These are phyloP conservation scores for Coelopa pilipes DNA, from an alignment of 2,888 invertebrate species.

Conservation along the genomic window DNA sequence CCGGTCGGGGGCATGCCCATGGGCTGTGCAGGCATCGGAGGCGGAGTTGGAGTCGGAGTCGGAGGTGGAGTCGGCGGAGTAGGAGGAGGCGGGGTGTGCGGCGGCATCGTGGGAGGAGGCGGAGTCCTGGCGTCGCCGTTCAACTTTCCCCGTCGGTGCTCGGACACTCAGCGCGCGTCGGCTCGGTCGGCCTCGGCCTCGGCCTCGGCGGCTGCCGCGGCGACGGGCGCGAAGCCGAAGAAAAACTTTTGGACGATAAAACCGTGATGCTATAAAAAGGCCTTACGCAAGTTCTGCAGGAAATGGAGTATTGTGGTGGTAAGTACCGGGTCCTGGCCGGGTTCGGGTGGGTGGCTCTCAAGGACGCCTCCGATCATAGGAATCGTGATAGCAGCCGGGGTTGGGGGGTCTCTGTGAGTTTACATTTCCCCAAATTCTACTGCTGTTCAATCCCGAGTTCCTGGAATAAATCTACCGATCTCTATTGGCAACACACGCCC, in stretches of 20 bases:
- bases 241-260: conserved; percentile 67
- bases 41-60: conserved; percentile 20
- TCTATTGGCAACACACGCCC: no score
- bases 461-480: no score
- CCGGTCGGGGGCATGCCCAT: conserved; percentile 41
- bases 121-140: conserved; percentile 58
- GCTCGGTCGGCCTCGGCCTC: conserved; percentile 54
- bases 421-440: no score
- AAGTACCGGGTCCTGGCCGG: conserved; percentile 55
- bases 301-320: conserved; percentile 66
- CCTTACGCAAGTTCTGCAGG: conserved; percentile 60
- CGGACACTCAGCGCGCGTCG: conserved; percentile 63
- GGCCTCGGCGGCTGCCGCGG: conserved; percentile 41
- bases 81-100: conserved; percentile 7
- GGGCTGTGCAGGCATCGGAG: conserved; percentile 1
- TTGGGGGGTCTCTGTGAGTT: no score
- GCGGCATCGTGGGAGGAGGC: conserved; percentile 31
- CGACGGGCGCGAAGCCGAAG: conserved; percentile 64
- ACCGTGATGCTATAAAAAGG: conserved; percentile 66
- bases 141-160: conserved; percentile 61
- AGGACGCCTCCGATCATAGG: neutral
- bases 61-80: conserved; percentile 32
- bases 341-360: neutral
- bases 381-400: no score
- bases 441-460: no score